Base-by-base conservation (phyloP, 2,113 vertebrate species). In the Pygathrix nemaeus region DNA sequence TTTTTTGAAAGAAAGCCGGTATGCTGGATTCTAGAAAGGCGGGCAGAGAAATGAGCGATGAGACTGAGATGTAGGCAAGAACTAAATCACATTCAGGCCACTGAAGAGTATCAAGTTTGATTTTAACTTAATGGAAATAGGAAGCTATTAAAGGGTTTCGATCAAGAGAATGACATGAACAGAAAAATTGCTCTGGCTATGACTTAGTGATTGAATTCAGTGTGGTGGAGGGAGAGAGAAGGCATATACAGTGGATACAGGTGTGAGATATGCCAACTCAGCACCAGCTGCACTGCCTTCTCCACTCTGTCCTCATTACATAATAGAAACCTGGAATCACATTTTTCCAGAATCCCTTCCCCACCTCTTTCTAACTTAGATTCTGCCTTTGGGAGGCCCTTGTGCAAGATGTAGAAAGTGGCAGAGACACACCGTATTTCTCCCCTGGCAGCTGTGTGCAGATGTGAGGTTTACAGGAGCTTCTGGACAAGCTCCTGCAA, bases 161-260 rank as follows among this genome's bases (percentile, higher is more conserved):
- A 86, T 20, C 78, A 66, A 93, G 61, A 43, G 25, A 82, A n/a
- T 38, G 18, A 30, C 35, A 68, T 6, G 35, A 61, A 48, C 32
- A 80, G 76, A 68, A 89, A 38, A 72, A 35, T 7, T 21, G 7
- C 81, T 72, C 78, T 43, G 90, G 52, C 38, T 87, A 66, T 45
- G 8, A 40, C 0, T 48, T 0, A 5, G 38, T 68, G 32, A 43
- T 1, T 50, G 38, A 66, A 70, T 10, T 68, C 5, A 25, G 52
- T 40, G 5, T 72, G 16, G 4, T 12, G 20, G 38, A 32, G 32
- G 55, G 45, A 52, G 50, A 80, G n/a, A 27, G 45, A 38, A 7
- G 23, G 18, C 3, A 2, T 12, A 38, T 3, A 0, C 0, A 3
- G 4, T 27, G 57, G 78, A 35, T 3, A 13, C 5, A 43, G 4